Percentiles rank a stretch among this genome's conserved stretches.
These are phyloP conservation scores for Triplophysa yarkandensis DNA, from an alignment of 2,797 vertebrate genomes.

Conservation along the genomic window DNA sequence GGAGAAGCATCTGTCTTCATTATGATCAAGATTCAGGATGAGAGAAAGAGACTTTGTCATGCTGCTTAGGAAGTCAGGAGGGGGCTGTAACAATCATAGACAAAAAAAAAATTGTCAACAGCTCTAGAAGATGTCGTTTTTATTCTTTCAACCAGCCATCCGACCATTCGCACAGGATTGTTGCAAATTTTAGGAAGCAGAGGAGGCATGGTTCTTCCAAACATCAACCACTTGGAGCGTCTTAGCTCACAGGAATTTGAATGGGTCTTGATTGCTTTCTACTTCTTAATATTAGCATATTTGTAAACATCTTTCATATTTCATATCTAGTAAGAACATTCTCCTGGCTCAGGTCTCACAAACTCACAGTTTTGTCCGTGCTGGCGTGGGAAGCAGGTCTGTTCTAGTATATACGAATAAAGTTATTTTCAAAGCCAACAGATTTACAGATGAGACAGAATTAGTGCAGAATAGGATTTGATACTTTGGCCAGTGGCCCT, in stretches of 20 bases:
- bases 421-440: neutral
- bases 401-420: neutral
- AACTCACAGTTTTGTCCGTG: neutral
- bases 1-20: conserved; percentile 17
- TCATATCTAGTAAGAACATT: neutral
- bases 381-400: neutral
- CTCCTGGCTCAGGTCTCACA: neutral
- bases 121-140: neutral
- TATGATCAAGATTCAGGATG: neutral
- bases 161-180: neutral
- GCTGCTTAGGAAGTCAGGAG: neutral
- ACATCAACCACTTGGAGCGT: neutral
- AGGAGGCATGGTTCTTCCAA: neutral
- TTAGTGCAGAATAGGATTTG: neutral
- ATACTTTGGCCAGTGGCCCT: neutral
- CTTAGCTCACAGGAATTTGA: neutral
- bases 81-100: neutral
- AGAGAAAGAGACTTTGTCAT: neutral
- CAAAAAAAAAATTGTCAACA: neutral
- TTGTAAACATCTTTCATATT: neutral
- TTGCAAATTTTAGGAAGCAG: neutral
- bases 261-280: neutral
- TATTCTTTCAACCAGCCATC: neutral
- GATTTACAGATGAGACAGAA: neutral
- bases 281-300: neutral